A percentile compares a stretch with the other conserved stretches of the same genome.
phyloP scores from a whole-genome alignment of 2,113 vertebrate species.

The Cololabis saira region DNA sequence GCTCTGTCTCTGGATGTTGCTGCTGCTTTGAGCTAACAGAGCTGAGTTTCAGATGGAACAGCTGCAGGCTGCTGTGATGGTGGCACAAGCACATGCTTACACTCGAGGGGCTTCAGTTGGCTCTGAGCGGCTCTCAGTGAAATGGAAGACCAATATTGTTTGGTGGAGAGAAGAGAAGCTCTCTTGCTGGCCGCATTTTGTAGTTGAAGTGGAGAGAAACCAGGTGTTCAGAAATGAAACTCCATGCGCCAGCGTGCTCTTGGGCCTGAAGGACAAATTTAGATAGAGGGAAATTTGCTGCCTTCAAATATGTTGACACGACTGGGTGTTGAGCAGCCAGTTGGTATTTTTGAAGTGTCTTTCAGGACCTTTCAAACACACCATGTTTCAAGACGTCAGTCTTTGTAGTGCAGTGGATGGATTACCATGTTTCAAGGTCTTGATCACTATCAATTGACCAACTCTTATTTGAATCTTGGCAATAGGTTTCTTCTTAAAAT shows the following conservation, averaged over 20 bases:
- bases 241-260: constrained; percentile 39
- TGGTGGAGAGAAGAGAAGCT: constrained; percentile 37
- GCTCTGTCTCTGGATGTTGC: constrained; percentile 37
- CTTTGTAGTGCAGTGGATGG: neutral
- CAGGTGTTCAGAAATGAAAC: constrained; percentile 65
- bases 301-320: too few species aligned
- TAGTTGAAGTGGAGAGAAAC: constrained; percentile 51
- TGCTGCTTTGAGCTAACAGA: constrained; percentile 41
- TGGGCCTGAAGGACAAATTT: too few species aligned
- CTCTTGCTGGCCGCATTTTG: constrained; percentile 28
- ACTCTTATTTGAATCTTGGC: too few species aligned
- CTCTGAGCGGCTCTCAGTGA: constrained; percentile 38
- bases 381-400: too few species aligned
- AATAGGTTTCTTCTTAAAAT: too few species aligned
- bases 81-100: constrained; percentile 31
- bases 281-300: too few species aligned
- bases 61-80: constrained; percentile 68
- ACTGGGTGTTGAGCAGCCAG: neutral
- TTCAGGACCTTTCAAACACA: too few species aligned
- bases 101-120: constrained; percentile 53
- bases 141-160: constrained; percentile 56
- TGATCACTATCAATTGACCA: too few species aligned
- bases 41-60: constrained; percentile 60
- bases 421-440: too few species aligned
- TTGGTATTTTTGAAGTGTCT: neutral